phyloP scores from a whole-genome alignment of 2,797 vertebrate genomes.

The Champsocephalus esox region DNA sequence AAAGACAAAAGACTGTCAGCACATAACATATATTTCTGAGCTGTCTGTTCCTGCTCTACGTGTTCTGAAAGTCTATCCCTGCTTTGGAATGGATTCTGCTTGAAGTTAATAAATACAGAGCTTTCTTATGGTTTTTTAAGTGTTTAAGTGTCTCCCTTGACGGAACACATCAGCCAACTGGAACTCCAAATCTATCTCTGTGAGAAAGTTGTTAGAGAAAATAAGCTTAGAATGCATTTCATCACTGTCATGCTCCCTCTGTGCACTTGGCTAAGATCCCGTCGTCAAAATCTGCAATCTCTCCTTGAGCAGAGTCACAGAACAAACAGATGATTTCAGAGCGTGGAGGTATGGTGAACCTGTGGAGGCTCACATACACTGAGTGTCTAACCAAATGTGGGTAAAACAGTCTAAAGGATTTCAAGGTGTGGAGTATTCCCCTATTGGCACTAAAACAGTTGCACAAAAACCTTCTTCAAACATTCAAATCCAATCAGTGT shows the following conservation, averaged over 20 bases:
- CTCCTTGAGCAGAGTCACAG: conserved; percentile 19
- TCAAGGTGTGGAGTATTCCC: conserved; percentile 6
- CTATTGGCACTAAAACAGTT: conserved; percentile 20
- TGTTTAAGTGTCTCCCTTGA: conserved; percentile 40
- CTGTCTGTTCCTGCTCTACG: conserved; percentile 23
- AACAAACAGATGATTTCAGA: conserved; percentile 18
- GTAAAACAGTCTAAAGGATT: conserved; percentile 26
- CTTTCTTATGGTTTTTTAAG: conserved; percentile 46
- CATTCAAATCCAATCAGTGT: conserved; percentile 30
- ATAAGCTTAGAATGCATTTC: conserved; percentile 58
- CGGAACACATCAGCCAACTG: conserved; percentile 47
- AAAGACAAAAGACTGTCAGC: conserved; percentile 56
- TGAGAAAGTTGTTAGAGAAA: conserved; percentile 64
- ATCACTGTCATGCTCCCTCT: conserved; percentile 58
- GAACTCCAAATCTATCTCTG: conserved; percentile 50
- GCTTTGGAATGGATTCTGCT: conserved; percentile 25
- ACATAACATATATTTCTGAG: conserved; percentile 44
- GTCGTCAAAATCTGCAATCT: conserved; percentile 38
- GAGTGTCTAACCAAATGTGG: conserved; percentile 19
- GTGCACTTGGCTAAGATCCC: conserved; percentile 21
- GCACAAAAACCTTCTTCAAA: conserved; percentile 9
- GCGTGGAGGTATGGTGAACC: conserved; percentile 1
- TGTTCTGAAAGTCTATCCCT: conserved; percentile 50
- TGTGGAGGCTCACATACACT: conserved; percentile 9
- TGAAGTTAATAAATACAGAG: conserved; percentile 57